Base-by-base conservation (phyloP, 2,888 invertebrate species). In the Diloba caeruleocephala region DNA sequence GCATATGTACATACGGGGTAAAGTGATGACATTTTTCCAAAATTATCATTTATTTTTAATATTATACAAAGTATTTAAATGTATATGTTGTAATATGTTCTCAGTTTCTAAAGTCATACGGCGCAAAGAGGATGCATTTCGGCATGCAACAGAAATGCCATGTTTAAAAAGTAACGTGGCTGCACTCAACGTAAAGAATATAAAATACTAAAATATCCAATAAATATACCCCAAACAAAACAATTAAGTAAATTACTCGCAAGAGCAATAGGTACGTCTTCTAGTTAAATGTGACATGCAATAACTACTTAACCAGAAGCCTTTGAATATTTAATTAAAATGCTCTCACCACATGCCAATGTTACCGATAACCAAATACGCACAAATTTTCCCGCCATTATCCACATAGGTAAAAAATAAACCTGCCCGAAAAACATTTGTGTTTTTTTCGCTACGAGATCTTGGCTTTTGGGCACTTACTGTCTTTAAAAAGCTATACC, bases 401-500 rank as follows among this genome's bases (percentile, higher is more conserved):
- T 14, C 17, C 10, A 4, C 8, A n/a, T n/a, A n/a, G n/a, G n/a
- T n/a, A n/a, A n/a, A n/a, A n/a, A n/a, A n/a, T n/a, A n/a, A n/a
- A n/a, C 26, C 10, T 46, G 44, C 41, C 25, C 28, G 3, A 13
- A 15, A 36, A 19, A n/a, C 3, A 39, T 43, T 58, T 52, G 10
- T 32, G 41, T 45, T 34, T 61, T 32, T 59, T 51, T 53, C 31
- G 31, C 41, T 19, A 10, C 32, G 21, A 21, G n/a, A 26, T 14
- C 32, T 26, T 25, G 14, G 13, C 12, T 51, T 33, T 37, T 57
- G 45, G 14, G 31, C 13, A 26, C 34, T 42, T 53, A 52, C 5
- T 21, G 7, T 21, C 21, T 21, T 52, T 67, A 61, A 53, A 64
- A 57, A 63, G 64, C 53, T 57, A 68, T 57, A 53, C 34, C 52